Conservation (phyloP, 2,113 vertebrate genomes). For the Fregetta grallaria region DNA sequence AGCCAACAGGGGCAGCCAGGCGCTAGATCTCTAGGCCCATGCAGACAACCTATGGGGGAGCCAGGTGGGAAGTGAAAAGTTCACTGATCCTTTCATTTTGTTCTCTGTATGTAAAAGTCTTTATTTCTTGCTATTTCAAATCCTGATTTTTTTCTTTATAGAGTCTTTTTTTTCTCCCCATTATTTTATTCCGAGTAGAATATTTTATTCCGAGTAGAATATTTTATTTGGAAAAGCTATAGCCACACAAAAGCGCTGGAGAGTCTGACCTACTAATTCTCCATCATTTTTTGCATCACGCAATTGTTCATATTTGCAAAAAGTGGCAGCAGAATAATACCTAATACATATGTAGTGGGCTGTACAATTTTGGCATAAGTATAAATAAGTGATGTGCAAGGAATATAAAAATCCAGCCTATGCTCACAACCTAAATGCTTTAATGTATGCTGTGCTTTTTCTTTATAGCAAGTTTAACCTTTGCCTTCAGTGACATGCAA, state of each 20-base stretch:
- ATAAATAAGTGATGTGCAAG: background rate
- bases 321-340: background rate
- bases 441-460: background rate
- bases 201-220: background rate
- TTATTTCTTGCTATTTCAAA: background rate
- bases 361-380: background rate
- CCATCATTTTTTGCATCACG: background rate
- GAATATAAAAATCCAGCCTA: background rate
- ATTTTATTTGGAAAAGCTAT: background rate
- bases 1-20: too few relatives aligned
- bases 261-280: background rate
- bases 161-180: background rate
- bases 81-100: background rate
- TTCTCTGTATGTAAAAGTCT: background rate
- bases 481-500: background rate
- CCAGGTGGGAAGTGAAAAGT: background rate
- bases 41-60: too few relatives aligned
- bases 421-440: background rate
- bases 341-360: background rate
- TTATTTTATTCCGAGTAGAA: background rate
- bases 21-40: accelerated
- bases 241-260: background rate
- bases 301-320: background rate
- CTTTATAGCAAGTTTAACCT: background rate
- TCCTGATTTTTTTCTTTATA: background rate